Evolutionary conservation across 1,140 invertebrate genomes (phyloP).

Genomic region (Medauroidea extradentata): DNA sequence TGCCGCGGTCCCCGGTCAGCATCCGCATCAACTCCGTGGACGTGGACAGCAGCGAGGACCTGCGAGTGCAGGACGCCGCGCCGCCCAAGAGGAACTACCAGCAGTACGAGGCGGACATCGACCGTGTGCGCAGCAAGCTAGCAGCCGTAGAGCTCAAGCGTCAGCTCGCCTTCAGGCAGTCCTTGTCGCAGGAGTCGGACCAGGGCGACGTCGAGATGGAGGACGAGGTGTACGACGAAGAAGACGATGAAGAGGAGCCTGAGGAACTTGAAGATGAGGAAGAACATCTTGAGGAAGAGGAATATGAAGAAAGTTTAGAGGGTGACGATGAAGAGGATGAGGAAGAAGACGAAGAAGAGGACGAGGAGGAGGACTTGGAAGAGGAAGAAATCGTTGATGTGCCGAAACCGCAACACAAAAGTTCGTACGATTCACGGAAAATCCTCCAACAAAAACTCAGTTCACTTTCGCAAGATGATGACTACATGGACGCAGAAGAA

Average conservation of each 20-base stretch:
- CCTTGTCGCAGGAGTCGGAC: not conserved
- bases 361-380: slow-evolving; percentile 44
- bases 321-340: slow-evolving; percentile 39
- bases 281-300: not conserved
- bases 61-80: not conserved
- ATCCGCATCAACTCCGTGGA: not conserved
- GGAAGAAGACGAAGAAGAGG: slow-evolving; percentile 42
- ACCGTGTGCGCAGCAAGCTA: slow-evolving; percentile 6
- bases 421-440: no score
- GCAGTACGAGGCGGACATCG: not conserved
- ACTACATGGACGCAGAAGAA: slow-evolving; percentile 21
- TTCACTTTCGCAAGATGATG: slow-evolving; percentile 2
- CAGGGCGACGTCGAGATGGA: not conserved
- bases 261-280: slow-evolving; percentile 12
- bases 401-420: slow-evolving; percentile 1
- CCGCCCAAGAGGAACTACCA: not conserved
- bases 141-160: not conserved
- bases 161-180: not conserved
- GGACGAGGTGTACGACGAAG: slow-evolving; percentile 12
- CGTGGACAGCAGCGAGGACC: not conserved
- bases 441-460: no score
- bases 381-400: slow-evolving; percentile 32
- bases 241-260: slow-evolving; percentile 8
- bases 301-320: not conserved
- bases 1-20: not conserved